Evolutionary conservation across 2,888 invertebrate species (phyloP).

Genomic region (Catocala fraxini): DNA sequence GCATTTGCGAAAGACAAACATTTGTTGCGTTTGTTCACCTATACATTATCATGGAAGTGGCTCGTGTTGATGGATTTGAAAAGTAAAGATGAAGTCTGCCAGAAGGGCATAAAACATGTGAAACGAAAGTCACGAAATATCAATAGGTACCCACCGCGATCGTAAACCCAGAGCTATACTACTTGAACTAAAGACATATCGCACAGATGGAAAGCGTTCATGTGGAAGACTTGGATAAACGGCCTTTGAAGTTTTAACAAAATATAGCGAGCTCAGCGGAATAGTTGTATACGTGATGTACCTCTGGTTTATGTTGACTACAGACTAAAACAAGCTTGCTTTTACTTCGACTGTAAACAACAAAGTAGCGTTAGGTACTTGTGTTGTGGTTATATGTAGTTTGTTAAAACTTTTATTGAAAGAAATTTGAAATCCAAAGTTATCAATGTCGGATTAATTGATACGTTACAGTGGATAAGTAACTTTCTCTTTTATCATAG

Average conservation of each 20-base stretch:
- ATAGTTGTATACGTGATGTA: constrained; percentile 9
- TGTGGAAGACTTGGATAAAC: constrained; percentile 24
- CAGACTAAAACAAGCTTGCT: constrained; percentile 7
- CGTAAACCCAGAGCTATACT: constrained; percentile 13
- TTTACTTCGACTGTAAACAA: constrained; percentile 8
- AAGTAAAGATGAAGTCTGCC: constrained; percentile 16
- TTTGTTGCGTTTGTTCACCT: constrained; percentile 21
- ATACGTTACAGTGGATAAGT: too few species aligned
- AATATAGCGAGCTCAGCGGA: constrained; percentile 21
- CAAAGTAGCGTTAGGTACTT: not conserved
- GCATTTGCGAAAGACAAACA: constrained; percentile 15
- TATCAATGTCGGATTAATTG: too few species aligned
- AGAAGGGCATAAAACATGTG: constrained; percentile 14
- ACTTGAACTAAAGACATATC: constrained; percentile 24
- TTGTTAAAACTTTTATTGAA: not conserved
- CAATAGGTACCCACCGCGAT: constrained; percentile 5
- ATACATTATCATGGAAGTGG: constrained; percentile 29
- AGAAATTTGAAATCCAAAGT: too few species aligned
- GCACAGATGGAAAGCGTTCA: constrained; percentile 22
- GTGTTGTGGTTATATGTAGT: not conserved
- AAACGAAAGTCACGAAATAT: constrained; percentile 5
- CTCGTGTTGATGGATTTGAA: constrained; percentile 24
- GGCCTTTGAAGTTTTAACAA: constrained; percentile 36
- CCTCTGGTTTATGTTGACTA: not conserved
- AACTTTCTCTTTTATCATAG: too few species aligned